Conservation (phyloP, 2,888 invertebrate species). For the Julus scandinavius region DNA sequence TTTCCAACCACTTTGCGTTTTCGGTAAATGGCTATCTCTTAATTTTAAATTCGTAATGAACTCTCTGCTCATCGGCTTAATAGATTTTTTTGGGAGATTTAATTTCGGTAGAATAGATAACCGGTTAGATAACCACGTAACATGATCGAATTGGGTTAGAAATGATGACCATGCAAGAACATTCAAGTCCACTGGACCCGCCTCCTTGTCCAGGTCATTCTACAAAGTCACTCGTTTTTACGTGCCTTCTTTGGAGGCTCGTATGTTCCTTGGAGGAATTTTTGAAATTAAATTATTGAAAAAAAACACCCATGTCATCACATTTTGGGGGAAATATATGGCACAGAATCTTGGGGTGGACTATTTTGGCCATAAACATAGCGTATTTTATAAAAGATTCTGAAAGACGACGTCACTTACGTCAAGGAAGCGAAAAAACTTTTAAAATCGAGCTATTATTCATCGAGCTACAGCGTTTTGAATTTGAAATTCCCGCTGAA, state of each 20-base stretch:
- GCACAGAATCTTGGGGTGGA: no score
- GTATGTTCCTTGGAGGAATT: neutral
- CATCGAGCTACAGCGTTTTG: no score
- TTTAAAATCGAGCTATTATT: no score
- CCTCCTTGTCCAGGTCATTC: slow-evolving; percentile 14
- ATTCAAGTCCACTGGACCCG: neutral
- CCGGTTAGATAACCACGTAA: neutral
- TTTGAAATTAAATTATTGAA: no score
- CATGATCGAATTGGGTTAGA: slow-evolving; percentile 17
- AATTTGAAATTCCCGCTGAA: no score
- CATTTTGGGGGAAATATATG: no score
- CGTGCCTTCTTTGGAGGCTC: neutral
- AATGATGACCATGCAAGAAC: neutral
- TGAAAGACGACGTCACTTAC: no score
- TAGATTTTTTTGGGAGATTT: neutral
- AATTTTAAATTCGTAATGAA: neutral
- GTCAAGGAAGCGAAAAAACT: no score
- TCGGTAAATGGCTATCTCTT: neutral
- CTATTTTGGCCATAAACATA: no score
- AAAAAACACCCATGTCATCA: no score
- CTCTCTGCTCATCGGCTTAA: neutral
- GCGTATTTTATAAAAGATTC: no score
- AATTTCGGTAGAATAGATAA: neutral
- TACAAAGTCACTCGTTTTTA: neutral
- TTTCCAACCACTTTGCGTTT: neutral